A percentile compares a stretch with the other conserved stretches of the same genome.
Conservation (phyloP, 2,797 vertebrate genomes). For the Dryobates pubescens region DNA sequence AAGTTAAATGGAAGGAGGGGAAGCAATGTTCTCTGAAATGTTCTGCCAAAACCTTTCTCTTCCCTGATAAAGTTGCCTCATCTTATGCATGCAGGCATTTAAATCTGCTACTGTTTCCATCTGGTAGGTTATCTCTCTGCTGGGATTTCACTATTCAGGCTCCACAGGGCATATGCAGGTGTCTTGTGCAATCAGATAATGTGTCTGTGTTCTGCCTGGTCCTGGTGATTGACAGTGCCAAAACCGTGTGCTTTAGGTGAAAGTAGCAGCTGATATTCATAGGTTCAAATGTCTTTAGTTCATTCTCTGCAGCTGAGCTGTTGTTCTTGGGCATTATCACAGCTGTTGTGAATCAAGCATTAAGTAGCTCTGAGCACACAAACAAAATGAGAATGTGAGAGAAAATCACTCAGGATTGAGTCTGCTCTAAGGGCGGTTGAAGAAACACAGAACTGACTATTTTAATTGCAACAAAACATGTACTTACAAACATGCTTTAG, state of each 20-base stretch:
- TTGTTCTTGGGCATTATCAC: not conserved
- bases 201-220: not conserved
- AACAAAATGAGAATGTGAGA: not conserved
- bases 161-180: not conserved
- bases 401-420: not conserved
- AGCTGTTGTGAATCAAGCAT: not conserved
- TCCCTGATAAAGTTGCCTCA: not conserved
- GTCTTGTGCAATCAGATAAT: not conserved
- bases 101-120: slow-evolving; percentile 7
- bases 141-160: slow-evolving; percentile 10
- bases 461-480: not conserved
- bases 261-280: not conserved
- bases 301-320: not conserved
- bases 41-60: not conserved
- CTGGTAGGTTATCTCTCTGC: not conserved
- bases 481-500: not conserved
- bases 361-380: not conserved
- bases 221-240: not conserved
- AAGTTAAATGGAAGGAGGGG: not conserved
- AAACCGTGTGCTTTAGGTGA: not conserved
- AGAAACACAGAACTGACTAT: not conserved
- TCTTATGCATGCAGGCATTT: not conserved
- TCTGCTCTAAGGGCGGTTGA: not conserved
- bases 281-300: not conserved
- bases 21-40: not conserved